Percentiles rank a stretch among this genome's conserved stretches.
Conservation (phyloP, 2,888 invertebrate genomes). For the Elmis aenea region DNA sequence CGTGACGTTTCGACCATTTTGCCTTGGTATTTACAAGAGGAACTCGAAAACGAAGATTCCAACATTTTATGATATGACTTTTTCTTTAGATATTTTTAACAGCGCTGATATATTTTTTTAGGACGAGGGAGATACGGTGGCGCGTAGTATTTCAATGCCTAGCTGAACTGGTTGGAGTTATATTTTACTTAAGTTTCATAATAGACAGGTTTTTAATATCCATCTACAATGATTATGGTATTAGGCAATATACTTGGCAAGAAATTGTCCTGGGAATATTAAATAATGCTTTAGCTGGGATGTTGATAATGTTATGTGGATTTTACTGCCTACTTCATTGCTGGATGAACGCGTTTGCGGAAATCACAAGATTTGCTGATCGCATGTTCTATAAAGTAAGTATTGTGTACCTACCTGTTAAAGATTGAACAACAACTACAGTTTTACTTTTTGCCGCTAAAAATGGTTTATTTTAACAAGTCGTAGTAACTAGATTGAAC, state of each 20-base stretch:
- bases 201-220: slow-evolving; percentile 73
- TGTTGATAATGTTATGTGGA: slow-evolving; percentile 48
- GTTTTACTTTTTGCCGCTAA: too few species aligned
- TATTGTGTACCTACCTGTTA: too few species aligned
- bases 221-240: slow-evolving; percentile 61
- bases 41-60: slow-evolving; percentile 2
- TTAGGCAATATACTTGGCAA: slow-evolving; percentile 43
- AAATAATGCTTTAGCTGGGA: slow-evolving; percentile 69
- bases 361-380: slow-evolving; percentile 83
- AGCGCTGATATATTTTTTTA: slow-evolving; percentile 49
- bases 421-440: too few species aligned
- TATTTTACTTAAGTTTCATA: slow-evolving; percentile 77
- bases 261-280: slow-evolving; percentile 59
- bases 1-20: too few species aligned
- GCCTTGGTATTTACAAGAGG: too few species aligned
- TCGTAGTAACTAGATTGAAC: too few species aligned
- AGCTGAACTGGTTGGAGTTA: slow-evolving; percentile 70
- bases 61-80: too few species aligned
- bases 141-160: slow-evolving; percentile 63
- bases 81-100: too few species aligned
- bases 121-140: slow-evolving; percentile 72
- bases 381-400: slow-evolving; percentile 71
- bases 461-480: too few species aligned
- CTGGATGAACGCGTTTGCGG: slow-evolving; percentile 89
- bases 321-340: slow-evolving; percentile 87